Evolutionary conservation across 2,113 vertebrate species (phyloP).

Genomic region (Oryzias curvinotus): DNA sequence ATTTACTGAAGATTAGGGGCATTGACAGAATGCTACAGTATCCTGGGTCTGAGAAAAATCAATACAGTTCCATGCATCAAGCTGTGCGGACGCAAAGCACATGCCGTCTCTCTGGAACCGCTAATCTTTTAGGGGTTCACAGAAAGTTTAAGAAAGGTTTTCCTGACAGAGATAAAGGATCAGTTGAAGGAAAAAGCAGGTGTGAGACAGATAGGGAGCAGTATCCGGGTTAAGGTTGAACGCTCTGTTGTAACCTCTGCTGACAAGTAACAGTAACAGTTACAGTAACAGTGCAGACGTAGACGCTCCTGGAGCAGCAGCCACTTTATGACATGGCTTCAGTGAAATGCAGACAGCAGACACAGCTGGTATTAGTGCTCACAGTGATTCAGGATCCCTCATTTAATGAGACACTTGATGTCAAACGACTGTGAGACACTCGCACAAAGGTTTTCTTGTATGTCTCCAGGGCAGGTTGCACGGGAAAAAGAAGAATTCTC

Average conservation of each 20-base stretch:
- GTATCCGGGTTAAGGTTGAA: conserved; percentile 54
- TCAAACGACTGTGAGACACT: too few relatives aligned
- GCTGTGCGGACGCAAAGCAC: too few relatives aligned
- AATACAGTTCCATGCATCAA: too few relatives aligned
- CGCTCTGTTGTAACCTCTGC: conserved; percentile 56
- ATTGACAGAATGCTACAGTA: too few relatives aligned
- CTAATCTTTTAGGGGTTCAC: not conserved
- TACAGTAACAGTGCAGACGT: not conserved
- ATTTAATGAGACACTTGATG: too few relatives aligned
- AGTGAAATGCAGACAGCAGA: conserved; percentile 45
- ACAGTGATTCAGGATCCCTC: too few relatives aligned
- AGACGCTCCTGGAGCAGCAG: not conserved
- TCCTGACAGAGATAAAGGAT: not conserved
- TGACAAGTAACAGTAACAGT: not conserved
- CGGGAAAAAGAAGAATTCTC: too few relatives aligned
- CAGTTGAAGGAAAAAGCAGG: not conserved
- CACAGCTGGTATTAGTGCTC: not conserved
- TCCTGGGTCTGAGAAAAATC: too few relatives aligned
- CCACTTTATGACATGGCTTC: conserved; percentile 37
- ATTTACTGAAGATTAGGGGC: too few relatives aligned
- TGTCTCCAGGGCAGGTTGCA: too few relatives aligned
- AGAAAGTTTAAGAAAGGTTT: not conserved
- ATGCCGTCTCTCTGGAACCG: too few relatives aligned
- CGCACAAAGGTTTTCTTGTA: too few relatives aligned
- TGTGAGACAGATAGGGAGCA: not conserved